These are phyloP conservation scores for Fabriciana adippe DNA, from an alignment of 2,888 invertebrate genomes.

Conservation along the genomic window DNA sequence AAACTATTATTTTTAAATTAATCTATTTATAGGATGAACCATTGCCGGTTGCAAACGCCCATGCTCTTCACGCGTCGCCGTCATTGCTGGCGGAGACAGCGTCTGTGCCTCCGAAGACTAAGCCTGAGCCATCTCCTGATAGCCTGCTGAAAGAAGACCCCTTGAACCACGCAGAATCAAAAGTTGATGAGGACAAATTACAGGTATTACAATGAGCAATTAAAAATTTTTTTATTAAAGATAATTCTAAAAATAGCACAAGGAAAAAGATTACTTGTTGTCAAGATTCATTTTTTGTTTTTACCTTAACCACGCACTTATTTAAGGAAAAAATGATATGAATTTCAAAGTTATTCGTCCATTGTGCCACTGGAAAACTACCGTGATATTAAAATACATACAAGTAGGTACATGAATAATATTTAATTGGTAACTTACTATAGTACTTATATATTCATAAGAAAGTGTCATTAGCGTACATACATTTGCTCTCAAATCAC, in stretches of 20 bases:
- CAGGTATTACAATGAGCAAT: constrained; percentile 57
- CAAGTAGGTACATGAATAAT: neutral
- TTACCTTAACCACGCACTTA: too few species aligned
- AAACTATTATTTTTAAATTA: constrained; percentile 4
- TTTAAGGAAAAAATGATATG: constrained; percentile 5
- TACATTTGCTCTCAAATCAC: constrained; percentile 29
- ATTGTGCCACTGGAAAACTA: constrained; percentile 5
- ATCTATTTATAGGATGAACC: constrained; percentile 66
- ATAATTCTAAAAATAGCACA: neutral
- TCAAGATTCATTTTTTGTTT: too few species aligned
- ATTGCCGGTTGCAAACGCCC: constrained; percentile 71
- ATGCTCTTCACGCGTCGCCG: constrained; percentile 69
- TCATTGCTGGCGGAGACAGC: constrained; percentile 48
- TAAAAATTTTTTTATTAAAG: too few species aligned
- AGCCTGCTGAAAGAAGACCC: constrained; percentile 66
- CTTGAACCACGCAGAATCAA: constrained; percentile 72
- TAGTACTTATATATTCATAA: constrained; percentile 30
- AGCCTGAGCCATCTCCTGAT: constrained; percentile 47
- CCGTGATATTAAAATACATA: neutral
- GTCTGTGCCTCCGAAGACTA: constrained; percentile 46
- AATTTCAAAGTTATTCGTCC: neutral
- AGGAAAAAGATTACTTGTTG: constrained; percentile 4
- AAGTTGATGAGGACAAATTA: constrained; percentile 74
- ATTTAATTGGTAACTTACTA: constrained; percentile 4
- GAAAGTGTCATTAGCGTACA: constrained; percentile 35